A percentile compares a stretch with the other conserved stretches of the same genome.
Conservation (phyloP, 2,797 vertebrate species). For the Chaunax sp. region DNA sequence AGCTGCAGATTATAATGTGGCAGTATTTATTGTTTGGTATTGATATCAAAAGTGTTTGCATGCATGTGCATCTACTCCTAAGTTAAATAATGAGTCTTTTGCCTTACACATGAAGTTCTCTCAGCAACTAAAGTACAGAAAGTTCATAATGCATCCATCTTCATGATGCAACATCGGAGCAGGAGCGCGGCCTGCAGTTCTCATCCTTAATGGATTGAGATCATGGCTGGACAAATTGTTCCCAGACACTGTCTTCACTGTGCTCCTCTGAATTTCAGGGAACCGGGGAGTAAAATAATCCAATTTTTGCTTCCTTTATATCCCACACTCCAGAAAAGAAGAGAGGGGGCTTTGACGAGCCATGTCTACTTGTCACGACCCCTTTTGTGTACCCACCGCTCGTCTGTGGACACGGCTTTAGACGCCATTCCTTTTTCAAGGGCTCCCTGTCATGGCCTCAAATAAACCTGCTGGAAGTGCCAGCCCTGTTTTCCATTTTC, state of each 20-base stretch:
- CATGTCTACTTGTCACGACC: conserved; percentile 84
- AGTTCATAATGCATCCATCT: conserved; percentile 63
- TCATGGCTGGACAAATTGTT: conserved; percentile 86
- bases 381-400: conserved; percentile 78
- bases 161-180: conserved; percentile 64
- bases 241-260: conserved; percentile 81
- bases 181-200: conserved; percentile 76
- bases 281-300: conserved; percentile 84
- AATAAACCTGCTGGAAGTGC: conserved; percentile 82
- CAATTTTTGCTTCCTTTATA: conserved; percentile 84
- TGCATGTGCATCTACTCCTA: background rate
- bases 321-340: conserved; percentile 76
- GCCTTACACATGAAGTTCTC: conserved; percentile 29
- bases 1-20: no score
- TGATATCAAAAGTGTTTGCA: conserved; percentile 11
- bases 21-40: no score
- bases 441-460: conserved; percentile 81
- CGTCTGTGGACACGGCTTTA: conserved; percentile 76
- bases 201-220: conserved; percentile 81
- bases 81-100: no score
- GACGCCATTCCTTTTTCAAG: conserved; percentile 78
- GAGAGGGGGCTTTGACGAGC: conserved; percentile 79
- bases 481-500: conserved; percentile 81
- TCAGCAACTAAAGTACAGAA: conserved; percentile 43
- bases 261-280: conserved; percentile 77